These are phyloP conservation scores for Phenganax subtilis DNA, from an alignment of 92 coral and sea anemone genomes.

Conservation along the genomic window DNA sequence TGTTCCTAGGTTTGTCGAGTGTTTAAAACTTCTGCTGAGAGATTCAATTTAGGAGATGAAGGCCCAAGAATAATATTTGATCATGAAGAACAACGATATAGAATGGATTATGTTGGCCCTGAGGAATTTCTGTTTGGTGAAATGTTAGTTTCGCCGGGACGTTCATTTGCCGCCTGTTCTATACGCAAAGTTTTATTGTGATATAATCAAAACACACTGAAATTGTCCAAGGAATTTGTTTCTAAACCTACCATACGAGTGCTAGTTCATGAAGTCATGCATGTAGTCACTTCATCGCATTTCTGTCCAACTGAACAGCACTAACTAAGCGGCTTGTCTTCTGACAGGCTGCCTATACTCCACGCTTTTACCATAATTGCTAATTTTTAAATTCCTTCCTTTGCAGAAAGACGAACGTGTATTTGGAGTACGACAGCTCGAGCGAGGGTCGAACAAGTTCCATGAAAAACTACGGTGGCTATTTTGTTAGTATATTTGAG, in stretches of 20 bases:
- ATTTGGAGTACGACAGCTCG: constrained; percentile 11
- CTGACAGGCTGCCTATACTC: not conserved
- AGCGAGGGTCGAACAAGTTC: constrained; percentile 22
- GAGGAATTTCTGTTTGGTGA: not conserved
- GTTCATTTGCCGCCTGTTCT: too few species aligned
- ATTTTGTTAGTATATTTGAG: constrained; percentile 9
- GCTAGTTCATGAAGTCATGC: too few species aligned
- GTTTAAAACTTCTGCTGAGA: not conserved
- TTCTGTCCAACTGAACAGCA: not conserved
- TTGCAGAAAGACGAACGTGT: constrained; percentile 18
- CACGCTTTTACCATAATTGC: not conserved
- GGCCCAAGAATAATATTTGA: constrained; percentile 10
- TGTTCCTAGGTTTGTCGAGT: constrained; percentile 1
- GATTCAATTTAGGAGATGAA: not conserved
- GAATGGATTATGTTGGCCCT: not conserved
- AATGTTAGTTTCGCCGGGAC: not conserved
- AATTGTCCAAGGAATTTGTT: too few species aligned
- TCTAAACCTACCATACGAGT: too few species aligned
- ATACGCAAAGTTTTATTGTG: too few species aligned
- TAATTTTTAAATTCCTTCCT: not conserved
- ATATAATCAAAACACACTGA: too few species aligned
- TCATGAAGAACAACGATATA: not conserved
- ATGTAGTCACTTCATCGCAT: not conserved
- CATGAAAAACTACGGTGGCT: constrained; percentile 16
- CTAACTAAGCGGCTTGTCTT: not conserved